Conservation (phyloP, 1,140 invertebrate genomes). For the Drosophila busckii region DNA sequence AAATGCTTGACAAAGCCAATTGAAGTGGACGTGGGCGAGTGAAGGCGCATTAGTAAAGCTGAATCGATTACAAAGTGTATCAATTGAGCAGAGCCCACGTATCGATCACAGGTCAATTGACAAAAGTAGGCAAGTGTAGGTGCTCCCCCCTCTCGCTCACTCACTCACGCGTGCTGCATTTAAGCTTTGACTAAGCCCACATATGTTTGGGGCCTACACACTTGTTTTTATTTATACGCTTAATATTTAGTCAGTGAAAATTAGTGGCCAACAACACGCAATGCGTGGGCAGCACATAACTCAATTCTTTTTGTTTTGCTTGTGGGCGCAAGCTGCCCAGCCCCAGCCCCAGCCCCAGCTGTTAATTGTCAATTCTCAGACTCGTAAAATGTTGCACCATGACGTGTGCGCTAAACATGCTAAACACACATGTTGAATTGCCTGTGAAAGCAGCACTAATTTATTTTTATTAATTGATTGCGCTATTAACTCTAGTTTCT, state of each 20-base stretch:
- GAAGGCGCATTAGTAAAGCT: neutral
- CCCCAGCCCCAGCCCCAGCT: constrained; percentile 13
- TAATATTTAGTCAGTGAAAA: constrained; percentile 10
- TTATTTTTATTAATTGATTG: too few relatives aligned
- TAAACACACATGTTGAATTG: too few relatives aligned
- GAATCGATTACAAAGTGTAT: constrained; percentile 49
- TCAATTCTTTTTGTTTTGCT: too few relatives aligned
- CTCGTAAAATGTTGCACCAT: too few relatives aligned
- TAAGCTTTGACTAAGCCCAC: constrained; percentile 29
- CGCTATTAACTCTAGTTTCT: too few relatives aligned
- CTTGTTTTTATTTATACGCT: neutral
- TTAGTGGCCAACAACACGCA: constrained; percentile 5
- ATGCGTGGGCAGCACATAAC: constrained; percentile 31
- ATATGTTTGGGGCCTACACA: constrained; percentile 23
- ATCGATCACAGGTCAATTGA: constrained; percentile 25
- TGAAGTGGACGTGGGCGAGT: neutral
- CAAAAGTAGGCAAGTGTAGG: constrained; percentile 20
- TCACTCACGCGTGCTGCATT: neutral
- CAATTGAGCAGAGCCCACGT: constrained; percentile 34
- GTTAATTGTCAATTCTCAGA: constrained; percentile 37
- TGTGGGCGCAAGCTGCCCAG: constrained; percentile 26
- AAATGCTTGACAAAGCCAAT: constrained; percentile 39
- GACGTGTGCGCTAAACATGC: too few relatives aligned
- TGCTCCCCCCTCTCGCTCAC: constrained; percentile 4
- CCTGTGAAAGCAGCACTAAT: too few relatives aligned